A percentile compares a stretch with the other conserved stretches of the same genome.
Conservation (phyloP, 2,888 invertebrate species). For the Formica aserva region DNA sequence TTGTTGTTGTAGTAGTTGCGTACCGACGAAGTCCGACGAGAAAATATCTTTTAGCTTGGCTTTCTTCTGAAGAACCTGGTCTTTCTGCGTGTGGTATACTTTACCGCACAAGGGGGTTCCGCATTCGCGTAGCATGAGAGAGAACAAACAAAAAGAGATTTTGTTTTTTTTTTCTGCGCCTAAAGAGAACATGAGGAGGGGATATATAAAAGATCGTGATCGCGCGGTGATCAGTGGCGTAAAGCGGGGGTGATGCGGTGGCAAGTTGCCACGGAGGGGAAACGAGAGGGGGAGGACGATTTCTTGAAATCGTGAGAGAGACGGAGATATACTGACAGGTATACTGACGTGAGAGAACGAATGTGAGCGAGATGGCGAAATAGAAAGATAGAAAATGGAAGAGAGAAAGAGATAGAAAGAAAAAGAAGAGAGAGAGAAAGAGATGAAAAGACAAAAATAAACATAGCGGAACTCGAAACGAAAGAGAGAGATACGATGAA, state of each 20-base stretch:
- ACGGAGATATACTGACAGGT: slow-evolving; percentile 16
- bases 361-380: slow-evolving; percentile 34
- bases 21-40: slow-evolving; percentile 93
- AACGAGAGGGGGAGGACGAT: background rate
- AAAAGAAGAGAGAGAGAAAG: slow-evolving; percentile 19
- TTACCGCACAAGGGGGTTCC: slow-evolving; percentile 87
- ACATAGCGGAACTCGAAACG: slow-evolving; percentile 1
- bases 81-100: slow-evolving; percentile 91
- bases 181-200: slow-evolving; percentile 57
- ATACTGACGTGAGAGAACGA: slow-evolving; percentile 11
- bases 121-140: slow-evolving; percentile 79
- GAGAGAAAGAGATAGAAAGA: slow-evolving; percentile 6
- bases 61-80: slow-evolving; percentile 93
- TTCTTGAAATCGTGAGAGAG: slow-evolving; percentile 53
- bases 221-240: slow-evolving; percentile 20
- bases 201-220: slow-evolving; percentile 41
- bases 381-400: slow-evolving; percentile 36
- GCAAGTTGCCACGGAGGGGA: background rate
- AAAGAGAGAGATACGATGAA: slow-evolving; percentile 14
- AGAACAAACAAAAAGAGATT: slow-evolving; percentile 79
- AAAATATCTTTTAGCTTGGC: slow-evolving; percentile 95
- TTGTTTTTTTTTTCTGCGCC: slow-evolving; percentile 60
- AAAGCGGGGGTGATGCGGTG: background rate
- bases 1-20: slow-evolving; percentile 78
- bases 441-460: slow-evolving; percentile 25